phyloP scores from a whole-genome alignment of 2,888 invertebrate genomes.

The Eurytoma adleriae region DNA sequence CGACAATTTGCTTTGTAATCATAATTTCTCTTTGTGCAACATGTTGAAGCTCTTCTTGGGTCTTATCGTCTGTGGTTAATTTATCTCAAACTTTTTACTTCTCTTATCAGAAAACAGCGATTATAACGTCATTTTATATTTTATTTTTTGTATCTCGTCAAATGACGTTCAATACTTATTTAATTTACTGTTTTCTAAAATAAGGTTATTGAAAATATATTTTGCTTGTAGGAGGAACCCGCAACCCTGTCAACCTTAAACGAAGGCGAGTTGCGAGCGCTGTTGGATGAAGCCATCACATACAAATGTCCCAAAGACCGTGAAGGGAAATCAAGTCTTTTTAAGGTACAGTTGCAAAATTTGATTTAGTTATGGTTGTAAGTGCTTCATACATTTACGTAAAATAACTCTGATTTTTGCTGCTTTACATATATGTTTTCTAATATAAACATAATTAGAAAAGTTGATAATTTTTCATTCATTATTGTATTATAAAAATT shows the following conservation, averaged over 20 bases:
- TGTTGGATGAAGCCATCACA: constrained; percentile 89
- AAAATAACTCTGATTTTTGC: constrained; percentile 5
- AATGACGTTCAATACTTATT: constrained; percentile 18
- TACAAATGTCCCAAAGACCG: constrained; percentile 91
- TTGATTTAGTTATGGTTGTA: constrained; percentile 24
- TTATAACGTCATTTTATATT: constrained; percentile 44
- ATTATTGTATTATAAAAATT: constrained; percentile 1
- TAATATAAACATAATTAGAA: constrained; percentile 20
- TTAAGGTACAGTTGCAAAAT: constrained; percentile 80
- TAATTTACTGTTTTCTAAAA: constrained; percentile 18
- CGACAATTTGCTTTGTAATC: constrained; percentile 51
- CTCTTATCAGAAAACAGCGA: constrained; percentile 48
- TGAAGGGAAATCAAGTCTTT: constrained; percentile 89
- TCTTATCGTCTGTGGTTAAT: constrained; percentile 55
- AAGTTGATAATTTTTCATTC: constrained; percentile 2
- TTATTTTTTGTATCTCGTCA: constrained; percentile 36
- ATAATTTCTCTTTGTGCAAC: constrained; percentile 38
- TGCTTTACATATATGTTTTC: constrained; percentile 13
- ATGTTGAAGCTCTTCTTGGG: constrained; percentile 34
- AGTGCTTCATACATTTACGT: constrained; percentile 35
- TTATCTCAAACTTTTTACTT: constrained; percentile 55
- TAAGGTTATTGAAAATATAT: constrained; percentile 25
- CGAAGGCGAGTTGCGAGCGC: constrained; percentile 85
- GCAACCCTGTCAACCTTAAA: constrained; percentile 80
- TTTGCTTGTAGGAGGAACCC: constrained; percentile 71